These are phyloP conservation scores for Diploptera punctata DNA, from an alignment of 2,888 invertebrate genomes.

Conservation along the genomic window DNA sequence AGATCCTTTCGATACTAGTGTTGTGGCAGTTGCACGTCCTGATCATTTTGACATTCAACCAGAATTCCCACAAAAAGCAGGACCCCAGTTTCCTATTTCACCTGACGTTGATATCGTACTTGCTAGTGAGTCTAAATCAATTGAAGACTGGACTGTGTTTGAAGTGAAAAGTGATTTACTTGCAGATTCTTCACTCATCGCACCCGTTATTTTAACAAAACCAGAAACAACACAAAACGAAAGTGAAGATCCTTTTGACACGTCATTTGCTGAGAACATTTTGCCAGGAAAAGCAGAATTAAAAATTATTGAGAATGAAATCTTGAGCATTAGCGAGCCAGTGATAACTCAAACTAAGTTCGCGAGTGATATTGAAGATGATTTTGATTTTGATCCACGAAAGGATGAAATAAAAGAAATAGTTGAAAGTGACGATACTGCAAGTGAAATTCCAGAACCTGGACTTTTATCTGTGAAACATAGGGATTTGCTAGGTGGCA, in stretches of 20 bases:
- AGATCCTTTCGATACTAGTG: slow-evolving; percentile 59
- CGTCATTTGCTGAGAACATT: slow-evolving; percentile 80
- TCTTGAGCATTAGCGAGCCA: slow-evolving; percentile 54
- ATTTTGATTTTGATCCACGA: slow-evolving; percentile 65
- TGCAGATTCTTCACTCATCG: too few relatives aligned
- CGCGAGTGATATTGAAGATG: slow-evolving; percentile 51
- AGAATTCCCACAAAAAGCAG: not conserved
- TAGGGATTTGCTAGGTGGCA: slow-evolving; percentile 76
- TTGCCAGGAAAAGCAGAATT: slow-evolving; percentile 69
- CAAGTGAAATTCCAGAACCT: slow-evolving; percentile 53
- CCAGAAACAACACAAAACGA: slow-evolving; percentile 48
- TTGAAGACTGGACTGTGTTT: slow-evolving; percentile 38
- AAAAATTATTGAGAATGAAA: slow-evolving; percentile 64
- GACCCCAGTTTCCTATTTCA: slow-evolving; percentile 29
- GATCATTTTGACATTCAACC: slow-evolving; percentile 7
- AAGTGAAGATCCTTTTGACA: slow-evolving; percentile 85
- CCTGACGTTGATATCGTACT: slow-evolving; percentile 44
- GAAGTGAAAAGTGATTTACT: slow-evolving; percentile 18
- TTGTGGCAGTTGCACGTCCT: slow-evolving; percentile 48
- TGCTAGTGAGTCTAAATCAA: slow-evolving; percentile 3
- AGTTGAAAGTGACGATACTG: not conserved
- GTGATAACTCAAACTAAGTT: slow-evolving; percentile 44
- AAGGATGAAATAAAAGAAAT: slow-evolving; percentile 59
- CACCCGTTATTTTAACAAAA: slow-evolving; percentile 1
- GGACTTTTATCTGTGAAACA: slow-evolving; percentile 57